Evolutionary conservation across 2,888 invertebrate species (phyloP), one percentile per base, ranked within the genome.

Genomic region (Amphipoea oculea): DNA sequence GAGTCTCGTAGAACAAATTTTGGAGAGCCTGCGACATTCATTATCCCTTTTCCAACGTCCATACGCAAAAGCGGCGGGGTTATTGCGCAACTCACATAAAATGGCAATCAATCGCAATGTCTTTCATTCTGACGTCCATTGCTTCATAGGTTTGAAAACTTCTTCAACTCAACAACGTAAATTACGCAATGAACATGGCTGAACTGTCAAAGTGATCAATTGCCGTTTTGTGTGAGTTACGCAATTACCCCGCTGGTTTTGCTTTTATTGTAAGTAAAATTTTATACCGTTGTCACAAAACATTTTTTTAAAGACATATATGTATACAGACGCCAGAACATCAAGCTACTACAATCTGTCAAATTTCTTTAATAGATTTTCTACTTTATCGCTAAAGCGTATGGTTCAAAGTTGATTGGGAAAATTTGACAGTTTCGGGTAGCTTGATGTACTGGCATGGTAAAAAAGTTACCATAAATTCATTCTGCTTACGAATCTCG

Each of bases 1-100:
- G 63, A 54, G 17, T 70, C 54, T 48, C 29, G 63, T 78, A 20
- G 36, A 48, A 66, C 11, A 73, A 40, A 76, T 68, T 80, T 63
- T 72, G 29, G 51, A 40, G 45, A 45, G 60, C 40, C 12, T 62
- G 54, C 66, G 45, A 29, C 63, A 66, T 67, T 67, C 29, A 65
- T 69, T 66, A 76, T 76, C 45, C 36, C 40, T 62, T 63, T 68
- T 40, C 4, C 17, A 54, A 51, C 36, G 23, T 7, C 23, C 23
- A 17, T 17, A 57, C 6, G 17, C 60, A n/a, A 17, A 17, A 40
- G 17, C 6, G 17, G n/a, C 4, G 14, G 7, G 40, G 7, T 66
- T 9, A 67, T n/a, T n/a, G 7, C 7, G 14, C 42, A 67, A n/a
- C 14, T 4, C 9, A 36, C 9, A 20, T 36, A 36, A 36, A 40